Evolutionary conservation across 2,888 invertebrate genomes (phyloP).

Genomic region (Labia minor): DNA sequence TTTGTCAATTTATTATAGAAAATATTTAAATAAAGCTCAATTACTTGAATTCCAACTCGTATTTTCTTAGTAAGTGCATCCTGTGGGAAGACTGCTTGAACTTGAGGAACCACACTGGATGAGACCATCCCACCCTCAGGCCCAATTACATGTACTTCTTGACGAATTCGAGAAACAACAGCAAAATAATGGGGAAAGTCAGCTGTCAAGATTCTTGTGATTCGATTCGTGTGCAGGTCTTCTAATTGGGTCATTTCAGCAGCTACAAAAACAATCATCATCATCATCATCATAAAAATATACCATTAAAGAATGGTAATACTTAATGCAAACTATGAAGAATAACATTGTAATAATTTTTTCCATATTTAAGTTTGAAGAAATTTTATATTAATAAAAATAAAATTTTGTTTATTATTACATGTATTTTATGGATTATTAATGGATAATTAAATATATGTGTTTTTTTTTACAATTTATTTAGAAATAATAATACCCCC

Average conservation of each 20-base stretch:
- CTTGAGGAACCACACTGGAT: constrained; percentile 84
- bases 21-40: no score
- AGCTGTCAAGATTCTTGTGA: constrained; percentile 86
- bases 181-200: constrained; percentile 99
- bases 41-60: constrained; percentile 87
- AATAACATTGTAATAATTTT: no score
- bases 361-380: no score
- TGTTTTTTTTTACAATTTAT: no score
- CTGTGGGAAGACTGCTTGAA: constrained; percentile 80
- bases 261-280: constrained; percentile 23
- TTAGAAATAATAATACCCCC: no score
- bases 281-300: not conserved
- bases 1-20: not conserved
- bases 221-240: constrained; percentile 77
- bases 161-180: constrained; percentile 84
- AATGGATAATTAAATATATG: no score
- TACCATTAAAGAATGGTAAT: not conserved
- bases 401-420: no score
- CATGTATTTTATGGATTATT: no score
- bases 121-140: constrained; percentile 95
- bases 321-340: no score
- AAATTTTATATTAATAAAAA: no score
- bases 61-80: constrained; percentile 98
- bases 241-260: constrained; percentile 64
- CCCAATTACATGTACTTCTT: constrained; percentile 94